phyloP scores from a whole-genome alignment of 2,888 invertebrate genomes.

The Caenorhabditis becei region DNA sequence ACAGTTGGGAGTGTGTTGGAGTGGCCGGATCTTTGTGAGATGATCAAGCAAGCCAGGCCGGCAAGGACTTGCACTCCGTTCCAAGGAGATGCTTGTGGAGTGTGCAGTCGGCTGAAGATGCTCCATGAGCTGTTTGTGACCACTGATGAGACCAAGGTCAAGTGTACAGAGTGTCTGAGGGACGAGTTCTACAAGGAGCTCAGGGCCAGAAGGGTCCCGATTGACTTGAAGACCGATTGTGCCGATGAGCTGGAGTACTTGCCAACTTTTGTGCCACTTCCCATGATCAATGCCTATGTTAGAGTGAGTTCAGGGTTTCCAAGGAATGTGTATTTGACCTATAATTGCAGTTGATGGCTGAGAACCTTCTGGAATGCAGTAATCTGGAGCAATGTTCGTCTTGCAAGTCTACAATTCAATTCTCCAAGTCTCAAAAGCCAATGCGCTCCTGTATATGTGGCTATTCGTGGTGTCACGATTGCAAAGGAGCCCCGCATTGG shows the following conservation, averaged over 20 bases:
- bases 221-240: conserved; percentile 25
- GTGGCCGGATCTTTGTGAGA: conserved; percentile 24
- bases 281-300: conserved; percentile 34
- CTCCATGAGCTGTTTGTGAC: conserved; percentile 29
- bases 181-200: conserved; percentile 38
- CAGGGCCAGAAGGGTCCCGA: conserved; percentile 38
- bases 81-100: conserved; percentile 13
- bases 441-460: conserved; percentile 41
- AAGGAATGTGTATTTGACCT: too few relatives aligned
- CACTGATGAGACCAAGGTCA: conserved; percentile 5
- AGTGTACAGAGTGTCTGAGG: conserved; percentile 25
- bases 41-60: not conserved
- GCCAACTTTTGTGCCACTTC: conserved; percentile 31
- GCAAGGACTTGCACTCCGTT: conserved; percentile 4
- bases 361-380: too few relatives aligned
- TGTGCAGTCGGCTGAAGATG: not conserved
- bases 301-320: conserved; percentile 15
- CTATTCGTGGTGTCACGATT: conserved; percentile 37
- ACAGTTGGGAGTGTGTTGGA: conserved; percentile 23
- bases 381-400: conserved; percentile 25
- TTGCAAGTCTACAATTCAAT: conserved; percentile 28
- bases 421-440: conserved; percentile 10
- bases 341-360: too few relatives aligned
- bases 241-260: conserved; percentile 42
- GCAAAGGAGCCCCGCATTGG: conserved; percentile 36